These are phyloP conservation scores for Onychomys torridus DNA, from an alignment of 2,797 vertebrate genomes.

Conservation along the genomic window DNA sequence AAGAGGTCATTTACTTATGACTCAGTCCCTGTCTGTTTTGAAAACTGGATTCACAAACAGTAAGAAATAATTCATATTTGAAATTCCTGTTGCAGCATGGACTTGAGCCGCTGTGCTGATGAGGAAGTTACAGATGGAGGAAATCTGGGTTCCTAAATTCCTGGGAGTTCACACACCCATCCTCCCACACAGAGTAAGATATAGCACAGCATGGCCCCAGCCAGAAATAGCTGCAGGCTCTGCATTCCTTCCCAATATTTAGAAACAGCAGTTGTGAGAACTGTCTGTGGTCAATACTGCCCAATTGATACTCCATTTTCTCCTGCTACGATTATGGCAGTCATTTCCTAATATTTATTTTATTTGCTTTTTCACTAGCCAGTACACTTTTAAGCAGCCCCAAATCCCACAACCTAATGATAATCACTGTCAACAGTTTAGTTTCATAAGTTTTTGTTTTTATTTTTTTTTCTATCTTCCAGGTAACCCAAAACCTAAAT, in stretches of 20 bases:
- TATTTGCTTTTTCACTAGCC: neutral
- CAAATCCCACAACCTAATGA: too few relatives aligned
- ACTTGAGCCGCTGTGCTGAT: constrained; percentile 22
- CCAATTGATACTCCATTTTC: neutral
- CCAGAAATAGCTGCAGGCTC: constrained; percentile 69
- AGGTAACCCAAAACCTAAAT: neutral
- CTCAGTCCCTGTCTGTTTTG: neutral
- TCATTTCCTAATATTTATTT: neutral
- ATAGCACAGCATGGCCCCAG: neutral
- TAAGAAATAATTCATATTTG: constrained; percentile 52
- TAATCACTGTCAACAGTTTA: neutral
- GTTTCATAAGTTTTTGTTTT: neutral
- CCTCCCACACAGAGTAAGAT: constrained; percentile 61
- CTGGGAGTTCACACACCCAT: constrained; percentile 53
- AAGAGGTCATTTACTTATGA: neutral
- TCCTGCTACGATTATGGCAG: accelerated
- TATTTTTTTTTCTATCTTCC: neutral
- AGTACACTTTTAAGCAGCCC: neutral
- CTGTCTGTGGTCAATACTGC: neutral
- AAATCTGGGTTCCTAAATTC: constrained; percentile 74
- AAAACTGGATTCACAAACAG: neutral
- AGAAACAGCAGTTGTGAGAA: constrained; percentile 62
- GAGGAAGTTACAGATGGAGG: constrained; percentile 62
- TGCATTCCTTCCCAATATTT: constrained; percentile 65
- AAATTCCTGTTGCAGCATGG: constrained; percentile 61